Evolutionary conservation across 2,888 invertebrate species (phyloP).

Genomic region (Epsilonema sp.): DNA sequence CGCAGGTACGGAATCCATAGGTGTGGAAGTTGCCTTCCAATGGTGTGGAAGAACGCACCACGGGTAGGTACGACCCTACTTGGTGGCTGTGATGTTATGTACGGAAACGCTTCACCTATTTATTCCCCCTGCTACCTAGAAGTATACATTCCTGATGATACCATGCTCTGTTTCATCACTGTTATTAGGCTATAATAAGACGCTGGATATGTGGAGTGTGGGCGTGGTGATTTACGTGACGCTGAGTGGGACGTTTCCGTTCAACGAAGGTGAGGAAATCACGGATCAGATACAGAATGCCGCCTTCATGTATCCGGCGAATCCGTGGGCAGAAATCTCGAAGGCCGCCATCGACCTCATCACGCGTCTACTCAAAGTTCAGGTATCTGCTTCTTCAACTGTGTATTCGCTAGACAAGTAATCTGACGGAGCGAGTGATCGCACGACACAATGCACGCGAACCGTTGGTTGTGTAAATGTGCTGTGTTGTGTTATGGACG

Average conservation of each 20-base stretch:
- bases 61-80: no score
- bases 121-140: no score
- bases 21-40: no score
- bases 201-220: constrained; percentile 98
- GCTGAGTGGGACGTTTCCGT: constrained; percentile 93
- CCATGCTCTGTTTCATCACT: no score
- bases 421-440: no score
- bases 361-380: constrained; percentile 76
- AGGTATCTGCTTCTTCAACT: constrained; percentile 28
- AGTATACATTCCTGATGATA: no score
- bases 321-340: constrained; percentile 90
- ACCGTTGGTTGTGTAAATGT: not conserved
- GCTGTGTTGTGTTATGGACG: not conserved
- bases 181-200: constrained; percentile 89
- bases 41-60: no score
- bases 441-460: no score
- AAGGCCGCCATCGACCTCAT: constrained; percentile 84
- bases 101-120: no score
- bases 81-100: no score
- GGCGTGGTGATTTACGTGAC: constrained; percentile 92
- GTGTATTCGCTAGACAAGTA: no score
- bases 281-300: constrained; percentile 98
- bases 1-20: no score
- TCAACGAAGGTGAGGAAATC: constrained; percentile 90
- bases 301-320: constrained; percentile 97